Evolutionary conservation across 1,140 invertebrate genomes (phyloP).

Genomic region (Diorhabda elongata): DNA sequence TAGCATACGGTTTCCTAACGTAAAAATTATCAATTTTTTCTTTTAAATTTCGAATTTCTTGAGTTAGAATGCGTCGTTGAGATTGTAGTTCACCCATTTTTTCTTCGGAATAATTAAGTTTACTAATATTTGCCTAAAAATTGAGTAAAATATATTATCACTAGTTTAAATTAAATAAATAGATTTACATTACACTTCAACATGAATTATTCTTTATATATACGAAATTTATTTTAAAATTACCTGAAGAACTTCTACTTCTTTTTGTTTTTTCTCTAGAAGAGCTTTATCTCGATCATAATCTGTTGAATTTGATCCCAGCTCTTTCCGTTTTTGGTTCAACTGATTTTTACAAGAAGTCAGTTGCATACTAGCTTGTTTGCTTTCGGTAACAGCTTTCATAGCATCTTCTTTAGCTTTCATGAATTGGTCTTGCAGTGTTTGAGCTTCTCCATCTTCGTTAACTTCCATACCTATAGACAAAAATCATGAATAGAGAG

Average conservation of each 20-base stretch:
- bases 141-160: not conserved
- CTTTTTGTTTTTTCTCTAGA: slow-evolving; percentile 58
- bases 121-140: slow-evolving; percentile 48
- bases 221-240: not conserved
- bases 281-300: slow-evolving; percentile 68
- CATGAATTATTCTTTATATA: too few relatives aligned
- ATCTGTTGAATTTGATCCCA: slow-evolving; percentile 66
- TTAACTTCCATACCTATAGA: slow-evolving; percentile 66
- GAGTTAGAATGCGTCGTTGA: slow-evolving; percentile 50
- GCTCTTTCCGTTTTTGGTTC: slow-evolving; percentile 62
- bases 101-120: slow-evolving; percentile 67
- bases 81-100: slow-evolving; percentile 56
- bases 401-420: slow-evolving; percentile 70
- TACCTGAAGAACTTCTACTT: slow-evolving; percentile 43
- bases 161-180: too few relatives aligned
- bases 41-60: slow-evolving; percentile 52
- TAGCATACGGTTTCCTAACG: slow-evolving; percentile 63
- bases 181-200: too few relatives aligned
- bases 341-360: slow-evolving; percentile 67
- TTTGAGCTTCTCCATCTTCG: slow-evolving; percentile 77
- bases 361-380: slow-evolving; percentile 74
- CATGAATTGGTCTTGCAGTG: slow-evolving; percentile 85
- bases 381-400: slow-evolving; percentile 74
- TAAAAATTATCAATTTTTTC: slow-evolving; percentile 60
- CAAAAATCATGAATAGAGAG: not conserved